Evolutionary conservation across 2,797 vertebrate species (phyloP).

Genomic region (Takifugu ocellatus): DNA sequence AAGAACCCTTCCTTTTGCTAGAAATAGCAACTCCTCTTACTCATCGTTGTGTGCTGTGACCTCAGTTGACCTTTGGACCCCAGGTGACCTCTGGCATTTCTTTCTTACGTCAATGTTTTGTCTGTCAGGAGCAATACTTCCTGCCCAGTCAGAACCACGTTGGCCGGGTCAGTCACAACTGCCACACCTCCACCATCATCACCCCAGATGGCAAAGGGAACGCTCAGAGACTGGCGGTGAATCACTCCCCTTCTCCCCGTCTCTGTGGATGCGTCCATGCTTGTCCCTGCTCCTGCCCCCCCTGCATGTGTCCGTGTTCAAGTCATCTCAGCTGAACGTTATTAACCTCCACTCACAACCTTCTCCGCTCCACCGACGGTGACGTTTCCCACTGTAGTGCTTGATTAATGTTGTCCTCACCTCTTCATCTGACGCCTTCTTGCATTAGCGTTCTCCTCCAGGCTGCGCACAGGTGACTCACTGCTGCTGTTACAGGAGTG

Average conservation of each 20-base stretch:
- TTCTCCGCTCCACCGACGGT: no score
- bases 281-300: no score
- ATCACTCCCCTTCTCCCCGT: background rate
- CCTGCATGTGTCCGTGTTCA: no score
- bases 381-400: no score
- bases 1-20: background rate
- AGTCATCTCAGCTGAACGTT: no score
- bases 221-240: constrained; percentile 80
- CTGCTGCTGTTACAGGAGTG: no score
- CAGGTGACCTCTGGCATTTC: constrained; percentile 44
- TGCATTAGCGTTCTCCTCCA: no score
- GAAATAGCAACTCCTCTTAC: constrained; percentile 6
- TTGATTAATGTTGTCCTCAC: no score
- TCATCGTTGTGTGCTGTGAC: background rate
- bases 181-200: constrained; percentile 78
- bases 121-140: constrained; percentile 74
- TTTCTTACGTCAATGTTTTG: constrained; percentile 6
- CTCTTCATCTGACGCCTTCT: no score
- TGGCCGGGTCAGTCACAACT: constrained; percentile 71
- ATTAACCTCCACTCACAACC: no score
- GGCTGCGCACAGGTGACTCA: no score
- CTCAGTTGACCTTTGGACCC: constrained; percentile 37
- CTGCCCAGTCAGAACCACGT: constrained; percentile 76
- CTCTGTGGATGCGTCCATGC: no score
- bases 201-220: constrained; percentile 83